Evolutionary conservation across 2,888 invertebrate genomes (phyloP), one percentile per base, ranked within the genome.

Genomic region (Apodemia hepburni): DNA sequence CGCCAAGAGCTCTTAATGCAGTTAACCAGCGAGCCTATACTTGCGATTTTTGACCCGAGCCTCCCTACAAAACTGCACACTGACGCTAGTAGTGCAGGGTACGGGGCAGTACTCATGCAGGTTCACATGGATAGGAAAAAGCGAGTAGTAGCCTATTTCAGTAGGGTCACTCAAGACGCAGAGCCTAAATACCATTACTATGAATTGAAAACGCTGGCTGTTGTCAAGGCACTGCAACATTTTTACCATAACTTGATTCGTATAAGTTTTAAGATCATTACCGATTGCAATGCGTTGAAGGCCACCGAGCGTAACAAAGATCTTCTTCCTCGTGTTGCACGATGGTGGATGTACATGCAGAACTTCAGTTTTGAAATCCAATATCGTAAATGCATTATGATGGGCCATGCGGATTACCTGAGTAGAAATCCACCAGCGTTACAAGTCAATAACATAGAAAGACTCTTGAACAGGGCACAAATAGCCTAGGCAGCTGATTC

Each of bases 391-490:
- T 70, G 72, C 0, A 42, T 42, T 8, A 33, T 65, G 7, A 71
- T 79, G 72, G 49, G 57, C 15, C 75, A 77, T 60, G 70, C 73
- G 0, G 78, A 79, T 63, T 73, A 71, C 0, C 59, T 76, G 9
- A 77, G 77, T 54, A 54, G 75, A 17, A 68, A 71, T 49, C 69
- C 62, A n/a, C 29, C 7, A 29, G 29, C 29, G 6, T 29, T 29
- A 29, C 29, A 29, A 29, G 29, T 29, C 29, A 29, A 6, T 17
- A 60, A 64, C 5, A 62, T 67, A 49, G 7, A 22, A 3, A 64
- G 47, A 6, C 67, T 67, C 3, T 45, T 33, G 9, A 68, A 63
- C 35, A 68, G 66, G 68, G 68, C 67, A 7, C 59, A 68, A 60
- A 66, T 66, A 0, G 68, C 68, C 7, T 67, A 67, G 51, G 5